phyloP scores from a whole-genome alignment of 2,113 vertebrate genomes.

The Machaerirhynchus nigripectus region DNA sequence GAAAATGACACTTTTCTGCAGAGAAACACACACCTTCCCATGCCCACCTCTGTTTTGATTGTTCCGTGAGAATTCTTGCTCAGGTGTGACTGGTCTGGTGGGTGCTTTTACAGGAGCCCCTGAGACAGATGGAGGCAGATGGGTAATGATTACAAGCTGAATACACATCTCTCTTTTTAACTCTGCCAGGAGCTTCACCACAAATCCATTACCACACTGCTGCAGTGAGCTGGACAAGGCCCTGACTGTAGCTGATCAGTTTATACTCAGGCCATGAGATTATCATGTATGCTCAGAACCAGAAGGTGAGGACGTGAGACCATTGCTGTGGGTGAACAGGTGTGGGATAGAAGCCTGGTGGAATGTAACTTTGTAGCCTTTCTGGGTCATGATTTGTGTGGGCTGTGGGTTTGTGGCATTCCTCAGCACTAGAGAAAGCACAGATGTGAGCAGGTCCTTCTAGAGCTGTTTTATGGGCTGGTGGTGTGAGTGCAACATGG shows the following conservation, averaged over 20 bases:
- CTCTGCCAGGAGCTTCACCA: background rate
- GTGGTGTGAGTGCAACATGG: background rate
- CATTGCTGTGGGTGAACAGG: background rate
- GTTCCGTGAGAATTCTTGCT: background rate
- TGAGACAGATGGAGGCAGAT: background rate
- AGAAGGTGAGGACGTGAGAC: background rate
- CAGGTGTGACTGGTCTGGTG: background rate
- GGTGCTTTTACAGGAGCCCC: background rate
- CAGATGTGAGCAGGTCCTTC: background rate
- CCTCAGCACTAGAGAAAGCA: background rate
- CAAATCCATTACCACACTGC: background rate
- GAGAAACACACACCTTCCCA: background rate
- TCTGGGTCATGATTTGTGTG: background rate
- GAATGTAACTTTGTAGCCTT: background rate
- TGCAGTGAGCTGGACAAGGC: background rate
- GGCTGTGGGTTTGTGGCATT: background rate
- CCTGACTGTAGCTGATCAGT: background rate
- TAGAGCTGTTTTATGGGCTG: background rate
- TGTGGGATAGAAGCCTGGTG: background rate
- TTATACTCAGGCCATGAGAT: background rate
- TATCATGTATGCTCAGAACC: background rate
- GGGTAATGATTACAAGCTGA: background rate
- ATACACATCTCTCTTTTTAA: background rate
- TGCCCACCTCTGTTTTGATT: background rate
- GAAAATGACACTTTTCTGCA: background rate